Percentiles rank a stretch among this genome's conserved stretches.
phyloP scores from a whole-genome alignment of 2,888 invertebrate genomes.

The Acanthosepion esculentum region DNA sequence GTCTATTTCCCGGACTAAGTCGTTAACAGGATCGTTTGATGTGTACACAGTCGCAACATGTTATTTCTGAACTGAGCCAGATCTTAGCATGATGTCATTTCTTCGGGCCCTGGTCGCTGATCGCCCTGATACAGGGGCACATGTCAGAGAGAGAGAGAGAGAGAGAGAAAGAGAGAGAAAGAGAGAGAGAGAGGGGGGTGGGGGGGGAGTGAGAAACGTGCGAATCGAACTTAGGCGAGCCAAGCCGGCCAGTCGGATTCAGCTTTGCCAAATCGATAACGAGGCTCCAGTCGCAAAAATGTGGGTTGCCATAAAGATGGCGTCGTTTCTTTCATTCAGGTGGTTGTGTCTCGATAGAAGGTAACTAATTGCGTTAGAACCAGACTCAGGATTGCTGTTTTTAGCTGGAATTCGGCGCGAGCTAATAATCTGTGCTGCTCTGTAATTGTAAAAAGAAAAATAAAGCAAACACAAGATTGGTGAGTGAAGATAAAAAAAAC shows the following conservation, averaged over 20 bases:
- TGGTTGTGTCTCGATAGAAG: not conserved
- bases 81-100: slow-evolving; percentile 4
- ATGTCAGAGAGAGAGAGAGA: not conserved
- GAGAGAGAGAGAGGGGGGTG: no score
- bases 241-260: not conserved
- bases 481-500: not conserved
- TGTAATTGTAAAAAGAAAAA: not conserved
- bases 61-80: slow-evolving; percentile 20
- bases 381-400: not conserved
- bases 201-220: not conserved
- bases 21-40: not conserved
- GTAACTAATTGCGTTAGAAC: not conserved
- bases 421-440: not conserved
- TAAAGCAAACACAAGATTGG: not conserved
- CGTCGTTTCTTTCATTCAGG: not conserved
- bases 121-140: not conserved
- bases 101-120: not conserved
- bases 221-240: not conserved
- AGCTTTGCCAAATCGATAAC: slow-evolving; percentile 18
- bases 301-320: not conserved
- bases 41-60: not conserved
- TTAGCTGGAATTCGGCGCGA: not conserved
- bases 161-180: no score
- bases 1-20: not conserved
- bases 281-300: slow-evolving; percentile 17